Conservation (phyloP, 2,888 invertebrate species). For the Celastrina argiolus region DNA sequence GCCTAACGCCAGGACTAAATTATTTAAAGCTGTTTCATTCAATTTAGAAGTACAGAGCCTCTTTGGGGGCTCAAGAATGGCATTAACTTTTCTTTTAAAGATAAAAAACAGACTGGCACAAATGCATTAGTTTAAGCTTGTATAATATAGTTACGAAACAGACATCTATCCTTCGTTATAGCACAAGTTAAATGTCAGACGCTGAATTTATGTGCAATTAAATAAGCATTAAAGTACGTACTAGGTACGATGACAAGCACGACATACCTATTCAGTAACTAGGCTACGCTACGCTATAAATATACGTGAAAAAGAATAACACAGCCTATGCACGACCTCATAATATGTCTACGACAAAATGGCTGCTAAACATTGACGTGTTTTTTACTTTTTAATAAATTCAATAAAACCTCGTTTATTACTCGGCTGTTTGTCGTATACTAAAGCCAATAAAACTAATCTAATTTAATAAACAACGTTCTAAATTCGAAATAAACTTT, state of each 20-base stretch:
- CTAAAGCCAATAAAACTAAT: not conserved
- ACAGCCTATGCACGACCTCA: not conserved
- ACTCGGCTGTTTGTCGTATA: not conserved
- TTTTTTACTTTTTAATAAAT: not conserved
- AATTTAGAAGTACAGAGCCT: not conserved
- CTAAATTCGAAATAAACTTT: constrained; percentile 7
- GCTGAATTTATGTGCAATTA: constrained; percentile 35
- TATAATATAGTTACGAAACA: not conserved
- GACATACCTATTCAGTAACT: constrained; percentile 29
- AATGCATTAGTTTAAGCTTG: not conserved
- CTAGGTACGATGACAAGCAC: constrained; percentile 26
- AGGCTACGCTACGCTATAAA: constrained; percentile 19
- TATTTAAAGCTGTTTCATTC: not conserved
- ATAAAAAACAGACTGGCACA: not conserved
- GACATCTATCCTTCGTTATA: constrained; percentile 8
- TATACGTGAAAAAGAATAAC: constrained; percentile 10
- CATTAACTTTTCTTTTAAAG: not conserved
- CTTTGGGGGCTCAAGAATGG: not conserved
- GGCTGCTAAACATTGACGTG: not conserved
- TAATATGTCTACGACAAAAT: not conserved
- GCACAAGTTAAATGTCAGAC: constrained; percentile 26
- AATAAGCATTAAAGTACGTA: constrained; percentile 33
- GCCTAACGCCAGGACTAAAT: not conserved
- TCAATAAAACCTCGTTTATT: constrained; percentile 5
- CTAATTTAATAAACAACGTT: not conserved